Base-by-base conservation (phyloP, 2,888 invertebrate genomes). In the Cheilosia scutellata region DNA sequence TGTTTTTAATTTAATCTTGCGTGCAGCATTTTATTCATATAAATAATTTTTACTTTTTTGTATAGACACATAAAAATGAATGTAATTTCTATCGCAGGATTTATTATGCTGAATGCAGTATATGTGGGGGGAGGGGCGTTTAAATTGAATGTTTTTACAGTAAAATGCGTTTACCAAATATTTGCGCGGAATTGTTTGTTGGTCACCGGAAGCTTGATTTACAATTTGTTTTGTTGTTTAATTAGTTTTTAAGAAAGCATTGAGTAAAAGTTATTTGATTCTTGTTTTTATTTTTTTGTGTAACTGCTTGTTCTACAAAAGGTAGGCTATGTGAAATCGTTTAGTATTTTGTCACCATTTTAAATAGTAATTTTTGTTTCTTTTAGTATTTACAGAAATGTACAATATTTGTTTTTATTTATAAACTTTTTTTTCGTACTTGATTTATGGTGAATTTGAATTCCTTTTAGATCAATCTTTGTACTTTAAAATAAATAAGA, bases 321-420 rank as follows among this genome's bases (percentile, higher is more conserved):
- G 72, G 55, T 76, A 86, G 80, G 77, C 58, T 72, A 62, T 49
- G 72, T 80, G 82, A 82, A 86, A 86, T 86, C 66, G 60, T 86
- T 86, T 82, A 86, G 86, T 86, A 72, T 86, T 37, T 68, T 86
- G 76, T 68, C 77, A 86, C 76, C 82, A 82, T 82, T 82, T 80
- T 25, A 51, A 47, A 71, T 84, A 72, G 76, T 86, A 72, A 72
- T 57, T 37, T 53, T 33, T 70, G 51, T 71, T 65, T 49, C 25
- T 62, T 70, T 58, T 79, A 47, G 40, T 76, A 86, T 86, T 63
- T 86, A 86, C 86, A 86, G 86, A 76, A 86, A 86, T 86, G 58
- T 86, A 86, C 86, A 86, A 33, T 42, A 37, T 74, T 74, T 47
- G 47, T 58, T 47, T 66, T 55, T 71, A 11, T 75, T 71, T 44